Evolutionary conservation across 2,888 invertebrate species (phyloP).

Genomic region (Drosophila putrida): DNA sequence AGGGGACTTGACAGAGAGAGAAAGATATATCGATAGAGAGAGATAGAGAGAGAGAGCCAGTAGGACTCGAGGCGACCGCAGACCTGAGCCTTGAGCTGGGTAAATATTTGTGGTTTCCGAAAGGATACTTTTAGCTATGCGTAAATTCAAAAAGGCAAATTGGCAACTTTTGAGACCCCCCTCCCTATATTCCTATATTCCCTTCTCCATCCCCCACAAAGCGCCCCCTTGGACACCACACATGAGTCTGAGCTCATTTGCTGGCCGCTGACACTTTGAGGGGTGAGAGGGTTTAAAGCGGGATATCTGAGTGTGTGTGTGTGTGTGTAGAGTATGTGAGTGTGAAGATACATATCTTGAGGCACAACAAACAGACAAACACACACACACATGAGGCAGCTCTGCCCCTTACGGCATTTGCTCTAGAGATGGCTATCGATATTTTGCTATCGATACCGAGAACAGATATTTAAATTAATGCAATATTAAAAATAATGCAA

Average conservation of each 20-base stretch:
- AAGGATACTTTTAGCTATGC: constrained; percentile 83
- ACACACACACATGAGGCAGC: constrained; percentile 43
- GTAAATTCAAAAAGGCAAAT: constrained; percentile 83
- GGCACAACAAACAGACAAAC: constrained; percentile 60
- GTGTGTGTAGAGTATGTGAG: constrained; percentile 41
- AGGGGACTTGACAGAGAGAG: constrained; percentile 3
- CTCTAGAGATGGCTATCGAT: neutral
- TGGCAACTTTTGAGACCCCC: constrained; percentile 73
- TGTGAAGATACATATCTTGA: constrained; percentile 66
- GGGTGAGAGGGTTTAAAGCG: neutral
- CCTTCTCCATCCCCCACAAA: neutral
- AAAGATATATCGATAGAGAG: neutral
- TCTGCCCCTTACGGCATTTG: constrained; percentile 38
- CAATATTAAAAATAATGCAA: too few relatives aligned
- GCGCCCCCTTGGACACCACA: neutral
- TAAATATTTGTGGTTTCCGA: constrained; percentile 85
- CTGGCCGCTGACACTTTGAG: constrained; percentile 38
- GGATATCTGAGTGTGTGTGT: neutral
- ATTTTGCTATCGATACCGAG: too few relatives aligned
- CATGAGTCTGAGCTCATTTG: constrained; percentile 47
- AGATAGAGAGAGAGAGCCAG: neutral
- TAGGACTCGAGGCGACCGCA: constrained; percentile 70
- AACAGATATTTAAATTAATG: too few relatives aligned
- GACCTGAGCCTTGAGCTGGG: constrained; percentile 83
- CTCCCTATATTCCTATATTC: neutral